Base-by-base conservation (phyloP, 2,888 invertebrate species). In the Spicauda simplicius region DNA sequence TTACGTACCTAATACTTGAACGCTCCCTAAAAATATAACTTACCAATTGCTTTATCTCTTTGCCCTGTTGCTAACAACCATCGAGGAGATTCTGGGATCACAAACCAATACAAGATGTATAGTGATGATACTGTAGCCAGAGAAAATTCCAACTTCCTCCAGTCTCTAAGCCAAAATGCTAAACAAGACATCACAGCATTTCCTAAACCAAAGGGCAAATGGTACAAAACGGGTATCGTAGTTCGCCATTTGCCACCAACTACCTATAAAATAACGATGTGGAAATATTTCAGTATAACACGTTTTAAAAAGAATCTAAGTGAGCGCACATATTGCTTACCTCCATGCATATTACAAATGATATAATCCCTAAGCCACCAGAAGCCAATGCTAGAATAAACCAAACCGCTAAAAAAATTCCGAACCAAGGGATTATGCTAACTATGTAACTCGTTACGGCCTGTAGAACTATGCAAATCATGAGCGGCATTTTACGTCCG, bases 301-400 rank as follows among this genome's bases (percentile, higher is more conserved):
- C 1, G 33, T 25, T 25, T 25, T 4, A 25, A 5, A 25, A 25
- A 25, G 25, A n/a, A n/a, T n/a, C 5, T 25, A 25, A 25, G 25
- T 33, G 33, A 8, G 7, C 33, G 7, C 8, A 33, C 7, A 10
- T 33, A 33, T 8, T 33, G 8, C 4, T 33, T 33, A 90, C 93
- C 89, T 95, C 95, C 93, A 95, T 94, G 80, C 95, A 95, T 74
- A 96, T 84, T 1, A 96, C 95, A 78, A 96, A 96, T 0, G 96
- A 95, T 73, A 95, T 94, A 18, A 95, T 94, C 71, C 94, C 93
- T 33, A 95, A 94, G 4, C 95, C 96, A 67, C 95, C 95, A 73
- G 94, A 94, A 7, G 94, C 94, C 65, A 95, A 79, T 1, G 95
- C 95, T 69, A 95, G 79, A 20, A 94, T 73, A 76, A 95, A 95